phyloP scores from a whole-genome alignment of 2,113 vertebrate species.

The Zingel zingel region DNA sequence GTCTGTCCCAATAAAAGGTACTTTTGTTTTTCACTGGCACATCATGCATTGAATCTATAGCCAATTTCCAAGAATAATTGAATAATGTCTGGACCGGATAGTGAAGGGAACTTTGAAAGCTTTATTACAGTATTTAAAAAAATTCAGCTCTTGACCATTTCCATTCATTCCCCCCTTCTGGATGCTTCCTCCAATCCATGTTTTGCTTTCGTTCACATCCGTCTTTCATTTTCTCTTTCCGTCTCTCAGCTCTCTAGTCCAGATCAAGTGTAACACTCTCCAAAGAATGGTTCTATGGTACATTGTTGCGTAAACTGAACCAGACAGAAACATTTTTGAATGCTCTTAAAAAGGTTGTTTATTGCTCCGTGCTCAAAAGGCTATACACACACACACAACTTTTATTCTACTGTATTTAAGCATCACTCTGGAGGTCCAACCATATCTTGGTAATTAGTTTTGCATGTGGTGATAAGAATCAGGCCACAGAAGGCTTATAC shows the following conservation, averaged over 20 bases:
- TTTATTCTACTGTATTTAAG: conserved; percentile 5
- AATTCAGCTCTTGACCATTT: conserved; percentile 35
- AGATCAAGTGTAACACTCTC: conserved; percentile 19
- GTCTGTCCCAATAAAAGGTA: conserved; percentile 57
- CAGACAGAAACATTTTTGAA: conserved; percentile 12
- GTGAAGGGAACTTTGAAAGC: conserved; percentile 37
- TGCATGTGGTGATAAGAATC: conserved; percentile 16
- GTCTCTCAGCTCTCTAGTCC: conserved; percentile 32
- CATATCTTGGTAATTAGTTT: neutral
- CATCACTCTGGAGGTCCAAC: neutral
- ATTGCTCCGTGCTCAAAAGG: conserved; percentile 10
- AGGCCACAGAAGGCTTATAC: neutral
- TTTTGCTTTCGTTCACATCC: conserved; percentile 8
- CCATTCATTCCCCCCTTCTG: conserved; percentile 14
- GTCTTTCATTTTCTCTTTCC: conserved; percentile 28
- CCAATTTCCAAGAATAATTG: conserved; percentile 49
- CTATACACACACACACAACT: neutral
- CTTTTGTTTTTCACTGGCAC: conserved; percentile 59
- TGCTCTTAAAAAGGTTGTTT: conserved; percentile 37
- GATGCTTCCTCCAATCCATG: neutral
- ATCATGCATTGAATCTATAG: conserved; percentile 40
- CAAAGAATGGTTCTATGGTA: conserved; percentile 5
- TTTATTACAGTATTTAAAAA: conserved; percentile 15
- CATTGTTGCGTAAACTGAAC: conserved; percentile 26
- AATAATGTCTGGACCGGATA: conserved; percentile 52